A percentile compares a stretch with the other conserved stretches of the same genome.
Conservation (phyloP, 2,888 invertebrate species). For the Neoascia interrupta region DNA sequence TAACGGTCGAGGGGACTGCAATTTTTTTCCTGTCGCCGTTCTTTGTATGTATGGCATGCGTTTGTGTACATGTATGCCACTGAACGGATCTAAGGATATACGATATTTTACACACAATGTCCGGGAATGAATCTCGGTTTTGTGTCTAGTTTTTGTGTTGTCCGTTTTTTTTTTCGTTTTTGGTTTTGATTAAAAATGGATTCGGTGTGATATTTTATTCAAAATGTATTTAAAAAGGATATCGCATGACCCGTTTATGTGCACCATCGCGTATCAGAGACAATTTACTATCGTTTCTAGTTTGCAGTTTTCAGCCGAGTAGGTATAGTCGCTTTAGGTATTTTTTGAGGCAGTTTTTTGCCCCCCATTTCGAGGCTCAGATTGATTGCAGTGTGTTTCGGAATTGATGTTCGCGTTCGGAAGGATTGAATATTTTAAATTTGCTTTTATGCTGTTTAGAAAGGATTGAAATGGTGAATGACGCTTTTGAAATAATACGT, state of each 20-base stretch:
- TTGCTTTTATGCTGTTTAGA: conserved; percentile 33
- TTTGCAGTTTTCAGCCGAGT: conserved; percentile 23
- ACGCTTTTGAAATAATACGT: conserved; percentile 5
- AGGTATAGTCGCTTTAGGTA: neutral
- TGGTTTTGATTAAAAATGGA: conserved; percentile 63
- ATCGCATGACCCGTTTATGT: conserved; percentile 59
- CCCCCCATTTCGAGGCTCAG: conserved; percentile 11
- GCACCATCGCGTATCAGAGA: conserved; percentile 49
- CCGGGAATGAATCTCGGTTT: conserved; percentile 32
- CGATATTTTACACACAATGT: conserved; percentile 22
- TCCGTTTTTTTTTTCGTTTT: neutral
- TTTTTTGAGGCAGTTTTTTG: conserved; percentile 2
- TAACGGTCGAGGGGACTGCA: conserved; percentile 49
- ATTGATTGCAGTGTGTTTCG: conserved; percentile 51
- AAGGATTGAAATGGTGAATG: conserved; percentile 26
- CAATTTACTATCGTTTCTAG: conserved; percentile 47
- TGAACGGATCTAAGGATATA: conserved; percentile 20
- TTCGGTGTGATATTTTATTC: conserved; percentile 67
- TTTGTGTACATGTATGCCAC: conserved; percentile 4
- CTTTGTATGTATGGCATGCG: too few species aligned
- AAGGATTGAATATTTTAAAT: conserved; percentile 50
- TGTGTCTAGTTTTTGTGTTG: too few species aligned
- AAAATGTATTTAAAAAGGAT: conserved; percentile 56
- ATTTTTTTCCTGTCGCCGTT: conserved; percentile 28
- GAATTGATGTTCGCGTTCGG: conserved; percentile 39